These are phyloP conservation scores for Gnathonemus longibarbis DNA, from an alignment of 2,113 vertebrate genomes.

Conservation along the genomic window DNA sequence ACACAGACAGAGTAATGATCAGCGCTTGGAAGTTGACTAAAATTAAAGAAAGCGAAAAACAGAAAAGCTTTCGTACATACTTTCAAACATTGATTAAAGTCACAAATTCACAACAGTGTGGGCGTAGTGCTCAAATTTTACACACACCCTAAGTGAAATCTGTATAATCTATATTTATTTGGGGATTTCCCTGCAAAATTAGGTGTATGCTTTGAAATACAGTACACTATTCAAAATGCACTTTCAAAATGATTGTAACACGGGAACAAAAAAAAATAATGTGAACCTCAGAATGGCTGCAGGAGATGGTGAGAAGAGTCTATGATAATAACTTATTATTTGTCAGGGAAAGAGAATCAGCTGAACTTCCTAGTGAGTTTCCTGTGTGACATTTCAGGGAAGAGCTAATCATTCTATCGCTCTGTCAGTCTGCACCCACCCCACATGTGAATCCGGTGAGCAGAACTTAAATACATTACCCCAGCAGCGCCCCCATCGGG, in stretches of 20 bases:
- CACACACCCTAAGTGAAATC: neutral
- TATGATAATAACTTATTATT: neutral
- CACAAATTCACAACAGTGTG: neutral
- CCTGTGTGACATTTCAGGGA: neutral
- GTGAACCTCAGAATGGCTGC: neutral
- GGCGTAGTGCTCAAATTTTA: neutral
- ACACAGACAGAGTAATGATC: slow-evolving; percentile 77
- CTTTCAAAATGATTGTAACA: neutral
- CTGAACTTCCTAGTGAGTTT: neutral
- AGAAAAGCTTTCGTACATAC: slow-evolving; percentile 12
- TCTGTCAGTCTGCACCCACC: neutral
- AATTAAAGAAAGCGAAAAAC: slow-evolving; percentile 39
- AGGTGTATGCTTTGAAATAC: neutral
- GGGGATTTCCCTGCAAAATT: neutral
- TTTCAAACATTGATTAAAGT: neutral
- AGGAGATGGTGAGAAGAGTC: neutral
- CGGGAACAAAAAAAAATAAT: neutral
- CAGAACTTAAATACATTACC: slow-evolving; percentile 58
- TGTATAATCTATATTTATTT: neutral
- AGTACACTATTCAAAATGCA: neutral
- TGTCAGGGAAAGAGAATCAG: neutral
- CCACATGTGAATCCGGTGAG: neutral
- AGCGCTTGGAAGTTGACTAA: slow-evolving; percentile 89
- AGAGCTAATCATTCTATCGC: neutral
- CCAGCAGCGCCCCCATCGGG: slow-evolving; percentile 90